Evolutionary conservation across 1,140 invertebrate genomes (phyloP).

Genomic region (Drosophila ogumai): DNA sequence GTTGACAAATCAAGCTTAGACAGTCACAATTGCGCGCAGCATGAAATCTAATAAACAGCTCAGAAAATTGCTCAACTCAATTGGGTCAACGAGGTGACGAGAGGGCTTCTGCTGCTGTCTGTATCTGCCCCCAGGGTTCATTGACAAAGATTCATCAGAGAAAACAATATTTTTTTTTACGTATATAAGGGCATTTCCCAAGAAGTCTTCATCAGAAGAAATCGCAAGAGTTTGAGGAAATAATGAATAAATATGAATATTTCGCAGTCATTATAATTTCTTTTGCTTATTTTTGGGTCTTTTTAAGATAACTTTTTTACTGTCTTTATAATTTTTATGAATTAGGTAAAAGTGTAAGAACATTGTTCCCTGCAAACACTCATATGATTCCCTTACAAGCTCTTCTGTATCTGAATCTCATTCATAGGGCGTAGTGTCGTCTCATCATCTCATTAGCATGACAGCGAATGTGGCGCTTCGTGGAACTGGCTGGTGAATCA

Average conservation of each 20-base stretch:
- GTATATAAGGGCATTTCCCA: neutral
- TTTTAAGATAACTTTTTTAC: neutral
- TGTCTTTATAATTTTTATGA: too few relatives aligned
- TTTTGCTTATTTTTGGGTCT: neutral
- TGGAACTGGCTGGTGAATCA: conserved; percentile 47
- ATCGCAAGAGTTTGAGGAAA: neutral
- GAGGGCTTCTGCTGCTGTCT: conserved; percentile 8
- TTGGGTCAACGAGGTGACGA: conserved; percentile 65
- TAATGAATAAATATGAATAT: neutral
- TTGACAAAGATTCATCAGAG: conserved; percentile 39
- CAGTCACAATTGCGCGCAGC: conserved; percentile 61
- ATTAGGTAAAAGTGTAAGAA: neutral
- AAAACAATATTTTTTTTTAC: neutral
- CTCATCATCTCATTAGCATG: conserved; percentile 51
- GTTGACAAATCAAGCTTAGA: conserved; percentile 63
- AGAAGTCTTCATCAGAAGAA: neutral
- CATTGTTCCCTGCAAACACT: neutral
- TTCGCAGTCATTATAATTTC: neutral
- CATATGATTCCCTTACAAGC: neutral
- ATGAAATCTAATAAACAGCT: conserved; percentile 72
- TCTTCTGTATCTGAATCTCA: conserved; percentile 16
- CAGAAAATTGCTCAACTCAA: conserved; percentile 73
- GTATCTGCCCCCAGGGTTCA: conserved; percentile 24
- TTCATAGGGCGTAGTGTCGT: conserved; percentile 14
- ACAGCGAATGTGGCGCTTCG: conserved; percentile 40